A percentile compares a stretch with the other conserved stretches of the same genome.
phyloP scores from a whole-genome alignment of 2,113 vertebrate species.

The Cisticola juncidis region DNA sequence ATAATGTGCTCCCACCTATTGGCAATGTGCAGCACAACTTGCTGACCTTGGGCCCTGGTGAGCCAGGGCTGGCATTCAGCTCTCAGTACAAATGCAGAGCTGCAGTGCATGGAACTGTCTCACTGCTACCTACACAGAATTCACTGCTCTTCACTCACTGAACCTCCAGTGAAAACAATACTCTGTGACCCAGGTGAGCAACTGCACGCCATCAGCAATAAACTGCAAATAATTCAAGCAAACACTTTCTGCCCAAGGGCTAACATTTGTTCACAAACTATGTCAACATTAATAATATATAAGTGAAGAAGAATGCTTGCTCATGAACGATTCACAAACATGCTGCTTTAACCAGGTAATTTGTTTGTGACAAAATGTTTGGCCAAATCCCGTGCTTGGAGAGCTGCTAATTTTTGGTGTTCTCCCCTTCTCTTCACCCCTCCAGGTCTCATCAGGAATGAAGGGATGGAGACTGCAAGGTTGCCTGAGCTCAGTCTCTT shows the following conservation, averaged over 20 bases:
- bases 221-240: constrained; percentile 12
- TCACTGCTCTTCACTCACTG: neutral
- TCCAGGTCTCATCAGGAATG: neutral
- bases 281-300: neutral
- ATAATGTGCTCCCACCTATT: neutral
- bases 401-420: neutral
- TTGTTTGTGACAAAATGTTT: neutral
- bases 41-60: neutral
- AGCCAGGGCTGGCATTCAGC: neutral
- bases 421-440: neutral
- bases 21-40: neutral
- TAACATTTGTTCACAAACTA: neutral
- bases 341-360: neutral
- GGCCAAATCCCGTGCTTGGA: neutral
- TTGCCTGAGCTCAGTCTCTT: neutral
- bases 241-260: neutral
- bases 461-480: neutral
- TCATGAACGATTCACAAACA: neutral
- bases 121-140: neutral
- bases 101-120: neutral
- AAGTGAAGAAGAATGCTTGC: neutral
- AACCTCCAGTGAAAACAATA: neutral
- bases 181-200: neutral
- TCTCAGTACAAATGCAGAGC: neutral
- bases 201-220: neutral